Evolutionary conservation across 2,113 vertebrate genomes (phyloP).

Genomic region (Caloenas nicobarica): DNA sequence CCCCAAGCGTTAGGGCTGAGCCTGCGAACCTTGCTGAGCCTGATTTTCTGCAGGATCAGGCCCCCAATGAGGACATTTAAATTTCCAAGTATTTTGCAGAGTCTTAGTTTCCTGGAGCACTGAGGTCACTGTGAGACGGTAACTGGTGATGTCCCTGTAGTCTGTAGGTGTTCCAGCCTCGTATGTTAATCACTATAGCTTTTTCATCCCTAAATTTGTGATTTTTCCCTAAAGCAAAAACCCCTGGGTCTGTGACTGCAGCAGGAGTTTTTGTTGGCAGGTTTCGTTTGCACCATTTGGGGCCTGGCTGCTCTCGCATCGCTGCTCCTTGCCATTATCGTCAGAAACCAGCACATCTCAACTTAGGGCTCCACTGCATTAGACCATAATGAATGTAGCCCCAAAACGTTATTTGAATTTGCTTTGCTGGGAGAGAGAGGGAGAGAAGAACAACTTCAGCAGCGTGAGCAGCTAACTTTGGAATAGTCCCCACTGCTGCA

Average conservation of each 20-base stretch:
- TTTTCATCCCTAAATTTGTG: neutral
- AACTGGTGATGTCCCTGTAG: accelerated
- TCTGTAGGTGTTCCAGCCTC: neutral
- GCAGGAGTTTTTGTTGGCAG: neutral
- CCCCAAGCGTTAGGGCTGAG: neutral
- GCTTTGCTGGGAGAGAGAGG: neutral
- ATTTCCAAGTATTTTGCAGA: neutral
- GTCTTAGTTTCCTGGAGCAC: neutral
- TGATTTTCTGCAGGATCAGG: neutral
- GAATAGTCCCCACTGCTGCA: neutral
- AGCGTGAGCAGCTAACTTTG: slow-evolving; percentile 2
- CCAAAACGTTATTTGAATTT: neutral
- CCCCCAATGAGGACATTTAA: neutral
- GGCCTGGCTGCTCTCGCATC: neutral
- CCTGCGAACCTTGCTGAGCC: neutral
- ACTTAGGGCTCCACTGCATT: neutral
- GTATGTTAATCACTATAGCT: neutral
- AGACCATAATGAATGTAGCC: neutral
- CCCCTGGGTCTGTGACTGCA: neutral
- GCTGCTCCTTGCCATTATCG: neutral
- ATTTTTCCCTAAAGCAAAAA: neutral
- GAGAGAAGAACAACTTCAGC: neutral
- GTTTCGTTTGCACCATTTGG: neutral
- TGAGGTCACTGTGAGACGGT: accelerated
- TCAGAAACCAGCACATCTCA: neutral